These are phyloP conservation scores for Triplophysa yarkandensis DNA, from an alignment of 2,797 vertebrate species.

Conservation along the genomic window DNA sequence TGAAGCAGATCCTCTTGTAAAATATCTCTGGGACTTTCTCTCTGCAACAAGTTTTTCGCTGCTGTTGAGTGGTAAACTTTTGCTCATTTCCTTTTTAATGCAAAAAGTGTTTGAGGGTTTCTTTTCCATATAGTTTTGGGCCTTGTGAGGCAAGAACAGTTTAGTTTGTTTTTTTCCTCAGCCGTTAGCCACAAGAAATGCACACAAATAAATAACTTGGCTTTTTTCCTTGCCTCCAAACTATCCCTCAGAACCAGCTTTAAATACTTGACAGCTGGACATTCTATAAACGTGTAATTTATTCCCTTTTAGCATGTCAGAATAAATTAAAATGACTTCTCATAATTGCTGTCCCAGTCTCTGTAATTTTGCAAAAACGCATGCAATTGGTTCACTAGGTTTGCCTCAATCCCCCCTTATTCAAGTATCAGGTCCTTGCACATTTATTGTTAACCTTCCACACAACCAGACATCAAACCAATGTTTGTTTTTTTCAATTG, in stretches of 20 bases:
- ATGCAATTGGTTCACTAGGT: not conserved
- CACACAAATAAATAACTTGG: conserved; percentile 64
- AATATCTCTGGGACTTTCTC: conserved; percentile 70
- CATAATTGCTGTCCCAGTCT: conserved; percentile 64
- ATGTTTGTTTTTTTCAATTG: not conserved
- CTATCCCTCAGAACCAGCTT: conserved; percentile 73
- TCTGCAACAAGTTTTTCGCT: conserved; percentile 53
- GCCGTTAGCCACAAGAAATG: conserved; percentile 67
- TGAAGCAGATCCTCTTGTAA: conserved; percentile 56
- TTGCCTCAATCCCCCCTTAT: not conserved
- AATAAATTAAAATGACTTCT: conserved; percentile 72
- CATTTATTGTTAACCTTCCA: conserved; percentile 31
- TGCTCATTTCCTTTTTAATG: conserved; percentile 43
- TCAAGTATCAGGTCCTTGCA: conserved; percentile 20
- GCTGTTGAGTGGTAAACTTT: conserved; percentile 49
- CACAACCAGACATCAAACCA: conserved; percentile 25
- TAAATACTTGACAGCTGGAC: conserved; percentile 77
- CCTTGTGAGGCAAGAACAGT: conserved; percentile 71
- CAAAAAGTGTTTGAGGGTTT: conserved; percentile 58
- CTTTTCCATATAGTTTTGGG: conserved; percentile 69
- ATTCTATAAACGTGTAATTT: conserved; percentile 85
- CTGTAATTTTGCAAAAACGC: conserved; percentile 58
- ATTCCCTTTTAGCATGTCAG: conserved; percentile 87
- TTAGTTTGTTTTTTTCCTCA: conserved; percentile 64
- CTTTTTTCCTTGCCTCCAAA: conserved; percentile 43